Evolutionary conservation across 1,140 invertebrate species (phyloP).

Genomic region (Caerostris extrusa): DNA sequence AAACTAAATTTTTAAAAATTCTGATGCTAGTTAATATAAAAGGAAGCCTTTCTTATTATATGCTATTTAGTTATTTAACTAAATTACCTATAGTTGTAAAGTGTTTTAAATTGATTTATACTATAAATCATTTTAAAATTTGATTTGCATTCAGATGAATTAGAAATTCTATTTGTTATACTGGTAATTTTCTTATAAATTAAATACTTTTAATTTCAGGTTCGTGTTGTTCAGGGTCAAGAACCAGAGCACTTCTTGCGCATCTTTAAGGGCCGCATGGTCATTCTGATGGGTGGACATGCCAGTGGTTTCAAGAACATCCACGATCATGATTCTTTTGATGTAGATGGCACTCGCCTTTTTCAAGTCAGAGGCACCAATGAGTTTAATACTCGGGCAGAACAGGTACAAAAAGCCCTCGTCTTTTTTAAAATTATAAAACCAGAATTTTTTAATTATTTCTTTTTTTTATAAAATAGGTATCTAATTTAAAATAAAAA

Average conservation of each 20-base stretch:
- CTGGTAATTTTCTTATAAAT: slow-evolving; percentile 81
- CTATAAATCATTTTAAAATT: too few relatives aligned
- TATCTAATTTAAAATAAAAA: too few relatives aligned
- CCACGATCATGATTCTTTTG: slow-evolving; percentile 85
- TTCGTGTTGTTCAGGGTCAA: slow-evolving; percentile 87
- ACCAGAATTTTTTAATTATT: too few relatives aligned
- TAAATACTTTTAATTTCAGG: slow-evolving; percentile 76
- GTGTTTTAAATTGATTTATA: too few relatives aligned
- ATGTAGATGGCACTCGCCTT: slow-evolving; percentile 85
- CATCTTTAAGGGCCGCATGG: slow-evolving; percentile 88
- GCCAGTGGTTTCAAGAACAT: slow-evolving; percentile 84
- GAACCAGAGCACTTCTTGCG: slow-evolving; percentile 89
- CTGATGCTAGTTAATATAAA: too few relatives aligned
- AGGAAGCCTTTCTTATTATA: too few relatives aligned
- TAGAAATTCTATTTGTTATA: slow-evolving; percentile 80
- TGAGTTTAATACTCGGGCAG: slow-evolving; percentile 75
- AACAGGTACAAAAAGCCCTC: slow-evolving; percentile 53
- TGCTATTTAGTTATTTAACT: too few relatives aligned
- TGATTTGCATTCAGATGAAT: too few relatives aligned
- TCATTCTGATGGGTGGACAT: slow-evolving; percentile 85
- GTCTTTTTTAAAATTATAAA: too few relatives aligned
- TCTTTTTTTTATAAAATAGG: too few relatives aligned
- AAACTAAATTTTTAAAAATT: too few relatives aligned
- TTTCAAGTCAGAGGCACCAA: slow-evolving; percentile 84
- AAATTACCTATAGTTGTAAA: too few relatives aligned